Base-by-base conservation (phyloP, 2,888 invertebrate species). In the Lasioglossum lativentre region DNA sequence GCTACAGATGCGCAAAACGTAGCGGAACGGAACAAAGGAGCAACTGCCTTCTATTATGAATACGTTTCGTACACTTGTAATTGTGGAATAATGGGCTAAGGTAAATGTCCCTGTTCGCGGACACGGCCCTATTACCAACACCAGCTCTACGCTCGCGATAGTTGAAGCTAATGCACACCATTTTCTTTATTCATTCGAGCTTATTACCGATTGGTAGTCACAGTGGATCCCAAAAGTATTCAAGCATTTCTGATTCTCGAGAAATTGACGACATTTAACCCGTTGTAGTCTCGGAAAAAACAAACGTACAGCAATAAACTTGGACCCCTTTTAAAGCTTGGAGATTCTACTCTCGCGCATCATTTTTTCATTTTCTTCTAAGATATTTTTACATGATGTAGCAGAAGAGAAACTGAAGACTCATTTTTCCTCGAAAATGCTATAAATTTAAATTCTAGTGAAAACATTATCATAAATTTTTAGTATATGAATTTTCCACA, bases 11-110 rank as follows among this genome's bases (percentile, higher is more conserved):
- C 63, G 70, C 38, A 12, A 70, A 40, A 40, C 70, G 23, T 70
- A 23, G 70, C 40, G 12, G 70, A 40, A 70, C 70, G 38, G 34
- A 68, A 52, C 59, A 75, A 56, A 75, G 75, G 38, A 38, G 23
- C 38, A 23, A 38, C 68, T 68, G 38, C 23, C 38, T 68, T 68
- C 34, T 23, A 66, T 68, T 38, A 68, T 38, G 68, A 68, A 68
- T 68, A 68, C 38, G 38, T 68, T 68, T 68, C 68, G 68, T 38
- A 23, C 38, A 38, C 23, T 34, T 38, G 38, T 68, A 38, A 68
- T 68, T 34, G 68, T 23, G n/a, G 68, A 34, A 68, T 34, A 38
- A 68, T 68, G 38, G 38, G 23, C 68, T 66, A 34, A 66, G 19
- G 59, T 59, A 27, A 59, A 59, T 59, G 59, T 14, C 14, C 27